Percentiles rank a stretch among this genome's conserved stretches.
Evolutionary conservation across 2,797 vertebrate species (phyloP).

Genomic region (Margarornis squamiger): DNA sequence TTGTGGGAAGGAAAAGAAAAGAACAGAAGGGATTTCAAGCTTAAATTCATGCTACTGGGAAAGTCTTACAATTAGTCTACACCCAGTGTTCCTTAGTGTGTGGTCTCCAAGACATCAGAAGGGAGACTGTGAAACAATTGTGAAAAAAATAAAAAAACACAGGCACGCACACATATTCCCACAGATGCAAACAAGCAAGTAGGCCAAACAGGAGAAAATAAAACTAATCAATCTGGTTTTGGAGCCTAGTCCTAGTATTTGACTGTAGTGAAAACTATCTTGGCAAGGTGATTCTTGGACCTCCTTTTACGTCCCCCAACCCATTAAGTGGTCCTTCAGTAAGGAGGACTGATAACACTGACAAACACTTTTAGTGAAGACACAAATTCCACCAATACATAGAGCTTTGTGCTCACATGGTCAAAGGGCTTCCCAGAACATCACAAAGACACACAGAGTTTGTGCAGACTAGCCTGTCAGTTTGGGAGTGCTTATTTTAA

Average conservation of each 20-base stretch:
- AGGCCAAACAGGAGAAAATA: not conserved
- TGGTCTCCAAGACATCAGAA: constrained; percentile 48
- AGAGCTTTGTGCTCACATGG: not conserved
- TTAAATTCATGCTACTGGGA: not conserved
- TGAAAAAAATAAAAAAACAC: not conserved
- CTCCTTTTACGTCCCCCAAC: not conserved
- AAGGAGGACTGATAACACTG: fast-evolving
- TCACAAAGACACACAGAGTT: not conserved
- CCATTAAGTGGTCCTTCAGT: not conserved
- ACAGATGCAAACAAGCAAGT: not conserved
- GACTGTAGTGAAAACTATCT: not conserved
- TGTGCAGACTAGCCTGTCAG: not conserved
- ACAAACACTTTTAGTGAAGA: not conserved
- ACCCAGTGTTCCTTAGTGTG: constrained; percentile 12
- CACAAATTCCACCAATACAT: not conserved
- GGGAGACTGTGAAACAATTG: not conserved
- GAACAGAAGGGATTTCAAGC: not conserved
- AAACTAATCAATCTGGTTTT: not conserved
- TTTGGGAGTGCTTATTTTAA: not conserved
- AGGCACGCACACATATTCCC: not conserved
- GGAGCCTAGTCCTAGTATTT: not conserved
- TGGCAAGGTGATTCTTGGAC: not conserved
- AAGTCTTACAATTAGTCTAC: not conserved
- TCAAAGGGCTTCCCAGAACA: not conserved
- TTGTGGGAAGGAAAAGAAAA: constrained; percentile 13